Percentiles rank a stretch among this genome's conserved stretches.
phyloP scores from a whole-genome alignment of 2,797 vertebrate species.

The Mionectes olivaceus region DNA sequence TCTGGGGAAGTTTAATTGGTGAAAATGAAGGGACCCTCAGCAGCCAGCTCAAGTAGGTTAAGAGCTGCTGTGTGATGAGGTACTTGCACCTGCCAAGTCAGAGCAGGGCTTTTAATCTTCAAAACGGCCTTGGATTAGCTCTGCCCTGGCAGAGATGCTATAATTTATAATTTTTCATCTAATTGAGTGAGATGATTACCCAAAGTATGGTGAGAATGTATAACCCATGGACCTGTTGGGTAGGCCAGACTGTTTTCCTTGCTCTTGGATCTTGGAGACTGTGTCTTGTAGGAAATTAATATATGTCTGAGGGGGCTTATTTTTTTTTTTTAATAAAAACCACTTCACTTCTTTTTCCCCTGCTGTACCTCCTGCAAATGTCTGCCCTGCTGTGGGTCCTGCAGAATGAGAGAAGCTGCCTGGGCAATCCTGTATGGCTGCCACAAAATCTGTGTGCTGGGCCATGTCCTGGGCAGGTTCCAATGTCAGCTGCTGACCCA shows the following conservation, averaged over 20 bases:
- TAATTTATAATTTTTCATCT: background rate
- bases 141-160: background rate
- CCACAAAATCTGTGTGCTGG: background rate
- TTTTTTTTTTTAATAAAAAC: background rate
- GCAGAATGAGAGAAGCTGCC: background rate
- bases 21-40: background rate
- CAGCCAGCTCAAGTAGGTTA: background rate
- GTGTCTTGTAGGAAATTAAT: background rate
- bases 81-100: background rate
- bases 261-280: background rate
- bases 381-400: background rate
- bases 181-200: background rate
- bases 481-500: rapidly evolving
- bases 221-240: background rate
- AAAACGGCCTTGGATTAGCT: background rate
- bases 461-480: background rate
- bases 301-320: background rate
- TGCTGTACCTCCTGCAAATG: background rate
- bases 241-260: background rate
- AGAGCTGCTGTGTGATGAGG: background rate
- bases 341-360: background rate
- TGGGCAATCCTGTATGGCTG: background rate
- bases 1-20: background rate
- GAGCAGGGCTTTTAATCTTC: background rate
- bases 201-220: background rate